Evolutionary conservation across 2,113 vertebrate genomes (phyloP), one percentile per base, ranked within the genome.

Genomic region (Calidris pugnax): DNA sequence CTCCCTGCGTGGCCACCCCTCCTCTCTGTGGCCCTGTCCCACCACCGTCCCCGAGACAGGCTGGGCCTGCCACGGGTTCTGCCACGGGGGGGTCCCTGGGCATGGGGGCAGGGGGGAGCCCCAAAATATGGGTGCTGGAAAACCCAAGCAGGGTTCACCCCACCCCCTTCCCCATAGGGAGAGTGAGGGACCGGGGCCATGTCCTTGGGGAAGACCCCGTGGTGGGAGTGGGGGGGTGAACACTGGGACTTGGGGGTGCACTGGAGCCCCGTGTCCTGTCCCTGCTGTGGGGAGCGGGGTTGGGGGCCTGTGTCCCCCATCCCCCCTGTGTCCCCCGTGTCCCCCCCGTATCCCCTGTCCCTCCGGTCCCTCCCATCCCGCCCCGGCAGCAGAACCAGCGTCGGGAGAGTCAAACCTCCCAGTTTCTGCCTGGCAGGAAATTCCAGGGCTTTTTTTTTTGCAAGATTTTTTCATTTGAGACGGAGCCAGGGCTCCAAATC

Each of bases 361-460:
- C 73, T 0, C 35, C 21, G 1, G 9, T 41, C 82, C 74, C 64
- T 66, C 79, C 76, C 4, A 2, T 43, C 90, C 84, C 7, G 0
- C 39, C 43, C 57, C 22, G 0, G 48, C 79, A 48, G 66, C 71
- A 53, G 57, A 32, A 71, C 28, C 87, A 83, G 56, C 3, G 0
- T 43, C 3, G 10, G 59, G 35, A 69, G 45, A 51, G 77, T 47
- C 85, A 47, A 93, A 69, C 39, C 92, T 81, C 73, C 1, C 0
- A 4, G 43, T 55, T 96, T 72, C 66, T 64, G 79, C 84, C 72
- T 14, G 48, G 88, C 96, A 93, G 93, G 96, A 92, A 96, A 95
- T 90, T 95, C 96, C 94, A 66, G 33, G 63, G 23, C n/a, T n/a
- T n/a, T 4, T 51, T n/a, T 57, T 57, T 57, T 59, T n/a, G 50